Evolutionary conservation across 2,797 vertebrate genomes (phyloP).

Genomic region (Pyrocephalus nanus): DNA sequence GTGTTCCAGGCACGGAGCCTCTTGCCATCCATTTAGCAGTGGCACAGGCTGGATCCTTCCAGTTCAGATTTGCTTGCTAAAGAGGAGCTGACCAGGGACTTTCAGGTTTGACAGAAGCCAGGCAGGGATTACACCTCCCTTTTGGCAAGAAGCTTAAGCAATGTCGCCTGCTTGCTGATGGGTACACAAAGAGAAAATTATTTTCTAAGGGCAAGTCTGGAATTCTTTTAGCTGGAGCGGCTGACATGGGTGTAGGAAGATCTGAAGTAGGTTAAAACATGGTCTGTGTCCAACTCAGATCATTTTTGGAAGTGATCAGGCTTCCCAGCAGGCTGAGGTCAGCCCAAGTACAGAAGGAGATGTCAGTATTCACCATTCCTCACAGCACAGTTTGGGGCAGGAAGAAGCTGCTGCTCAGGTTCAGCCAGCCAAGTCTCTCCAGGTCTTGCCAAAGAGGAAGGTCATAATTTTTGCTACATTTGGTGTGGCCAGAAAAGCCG

Average conservation of each 20-base stretch:
- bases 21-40: not conserved
- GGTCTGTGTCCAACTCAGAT: not conserved
- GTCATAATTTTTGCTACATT: not conserved
- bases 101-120: not conserved
- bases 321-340: not conserved
- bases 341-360: not conserved
- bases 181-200: not conserved
- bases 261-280: not conserved
- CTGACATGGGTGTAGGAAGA: not conserved
- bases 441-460: constrained; percentile 7
- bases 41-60: not conserved
- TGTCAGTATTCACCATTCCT: not conserved
- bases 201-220: not conserved
- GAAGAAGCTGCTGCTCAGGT: not conserved
- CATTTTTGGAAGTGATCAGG: not conserved
- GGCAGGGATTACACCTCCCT: not conserved
- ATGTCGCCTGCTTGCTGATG: not conserved
- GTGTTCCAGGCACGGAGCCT: not conserved
- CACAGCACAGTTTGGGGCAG: not conserved
- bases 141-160: not conserved
- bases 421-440: not conserved
- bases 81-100: not conserved
- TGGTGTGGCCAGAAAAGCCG: not conserved
- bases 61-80: not conserved
- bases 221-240: not conserved